Base-by-base conservation (phyloP, 2,113 vertebrate species). In the Protobothrops mucrosquamatus region DNA sequence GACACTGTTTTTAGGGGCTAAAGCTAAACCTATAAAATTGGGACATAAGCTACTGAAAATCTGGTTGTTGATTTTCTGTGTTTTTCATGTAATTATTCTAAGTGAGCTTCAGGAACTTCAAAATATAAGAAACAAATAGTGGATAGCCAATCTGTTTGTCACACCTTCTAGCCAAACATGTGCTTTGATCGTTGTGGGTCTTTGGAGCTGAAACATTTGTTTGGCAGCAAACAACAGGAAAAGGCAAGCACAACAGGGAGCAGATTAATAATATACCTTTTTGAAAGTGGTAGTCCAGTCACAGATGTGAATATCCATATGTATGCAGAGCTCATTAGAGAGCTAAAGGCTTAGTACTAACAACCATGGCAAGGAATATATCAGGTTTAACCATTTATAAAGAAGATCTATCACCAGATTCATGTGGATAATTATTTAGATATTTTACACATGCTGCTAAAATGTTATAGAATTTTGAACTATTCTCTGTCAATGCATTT, bases 191-290 rank as follows among this genome's bases (percentile, higher is more conserved):
- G 0, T 64, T 24, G 91, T 94, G 91, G 54, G 59, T 94, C 90
- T 93, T 57, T 89, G 64, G 81, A 92, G 88, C 91, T 93, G 92
- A 74, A 94, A 94, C 52, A 14, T 34, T 91, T 90, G 3, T 87
- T 95, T 95, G 89, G 74, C 87, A 94, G 91, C 29, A 90, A 5
- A 6, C 34, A 54, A 91, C 59, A 91, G 51, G 87, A 26, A 95
- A 94, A 93, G 56, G 52, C 0, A 0, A 0, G 0, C 1, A 0
- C 10, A 54, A 22, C 54, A 56, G 87, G 20, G 61, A 93, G 5
- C 22, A 95, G 92, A 96, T 95, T 95, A 95, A 95, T 93, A 94
- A 90, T 3, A 56, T 90, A 24, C 74, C 64, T 93, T 92, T 26
- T 85, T 86, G 88, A 94, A 96, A 95, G 85, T 88, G 89, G 91